Evolutionary conservation across 2,888 invertebrate species (phyloP).

Genomic region (Deroplatys truncata): DNA sequence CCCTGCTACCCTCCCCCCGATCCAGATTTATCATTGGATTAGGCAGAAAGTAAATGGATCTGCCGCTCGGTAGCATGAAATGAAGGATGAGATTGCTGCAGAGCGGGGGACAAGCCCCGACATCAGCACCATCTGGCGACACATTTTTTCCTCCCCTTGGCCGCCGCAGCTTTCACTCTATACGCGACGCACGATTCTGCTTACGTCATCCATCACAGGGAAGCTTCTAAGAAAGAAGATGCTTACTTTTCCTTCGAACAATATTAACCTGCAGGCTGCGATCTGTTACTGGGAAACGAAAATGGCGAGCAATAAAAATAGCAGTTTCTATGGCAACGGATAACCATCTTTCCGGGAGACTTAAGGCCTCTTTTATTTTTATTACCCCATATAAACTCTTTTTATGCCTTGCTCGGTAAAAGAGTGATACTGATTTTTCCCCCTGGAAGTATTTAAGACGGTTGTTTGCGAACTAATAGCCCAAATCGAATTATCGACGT

Average conservation of each 20-base stretch:
- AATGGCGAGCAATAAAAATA: not conserved
- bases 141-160: not conserved
- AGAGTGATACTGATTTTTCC: not conserved
- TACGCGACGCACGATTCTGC: not conserved
- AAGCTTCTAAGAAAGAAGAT: not conserved
- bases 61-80: constrained; percentile 1
- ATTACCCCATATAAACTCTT: not conserved
- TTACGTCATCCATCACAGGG: not conserved
- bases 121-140: constrained; percentile 15
- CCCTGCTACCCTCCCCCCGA: not conserved
- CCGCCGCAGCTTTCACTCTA: not conserved
- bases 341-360: not conserved
- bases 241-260: not conserved
- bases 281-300: not conserved
- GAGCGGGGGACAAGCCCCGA: not conserved
- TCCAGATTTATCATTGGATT: constrained; percentile 28
- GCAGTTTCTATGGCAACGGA: not conserved
- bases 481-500: not conserved
- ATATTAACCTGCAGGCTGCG: not conserved
- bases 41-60: constrained; percentile 18
- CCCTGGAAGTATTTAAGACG: not conserved
- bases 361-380: not conserved
- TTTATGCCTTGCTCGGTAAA: not conserved
- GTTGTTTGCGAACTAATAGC: not conserved
- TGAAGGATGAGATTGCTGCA: constrained; percentile 8